A percentile compares a stretch with the other conserved stretches of the same genome.
These are phyloP conservation scores for Siniperca undulata DNA, from an alignment of 2,797 vertebrate species.

Conservation along the genomic window DNA sequence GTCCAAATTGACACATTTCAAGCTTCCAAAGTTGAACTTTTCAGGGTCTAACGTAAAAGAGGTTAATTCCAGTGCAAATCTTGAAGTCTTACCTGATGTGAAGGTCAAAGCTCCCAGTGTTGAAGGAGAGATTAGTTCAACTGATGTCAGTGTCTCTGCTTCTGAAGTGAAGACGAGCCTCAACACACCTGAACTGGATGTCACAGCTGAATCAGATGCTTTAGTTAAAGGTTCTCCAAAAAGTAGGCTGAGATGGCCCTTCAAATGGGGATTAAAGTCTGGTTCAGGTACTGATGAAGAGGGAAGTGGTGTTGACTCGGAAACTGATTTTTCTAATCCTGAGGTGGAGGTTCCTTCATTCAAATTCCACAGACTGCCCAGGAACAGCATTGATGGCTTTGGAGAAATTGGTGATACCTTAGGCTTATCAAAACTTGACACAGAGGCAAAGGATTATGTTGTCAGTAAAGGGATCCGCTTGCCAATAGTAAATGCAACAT, in stretches of 20 bases:
- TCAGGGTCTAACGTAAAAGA: conserved; percentile 57
- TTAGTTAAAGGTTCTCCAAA: conserved; percentile 64
- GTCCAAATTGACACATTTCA: conserved; percentile 59
- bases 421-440: conserved; percentile 46
- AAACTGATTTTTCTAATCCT: conserved; percentile 30
- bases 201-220: conserved; percentile 41
- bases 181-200: conserved; percentile 22
- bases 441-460: conserved; percentile 64
- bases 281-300: conserved; percentile 53
- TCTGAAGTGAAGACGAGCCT: conserved; percentile 44
- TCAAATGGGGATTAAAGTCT: conserved; percentile 64
- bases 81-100: conserved; percentile 40
- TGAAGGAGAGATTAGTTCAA: conserved; percentile 28
- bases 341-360: conserved; percentile 75
- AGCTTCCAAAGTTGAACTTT: conserved; percentile 62
- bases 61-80: conserved; percentile 28
- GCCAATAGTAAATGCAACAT: conserved; percentile 56
- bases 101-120: conserved; percentile 43
- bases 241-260: conserved; percentile 74
- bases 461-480: conserved; percentile 74
- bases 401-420: conserved; percentile 41
- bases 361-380: conserved; percentile 79
- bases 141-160: conserved; percentile 28
- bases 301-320: conserved; percentile 42
- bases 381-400: conserved; percentile 39